Percentiles rank a stretch among this genome's conserved stretches.
Conservation (phyloP, 2,797 vertebrate genomes). For the Podarcis siculus region DNA sequence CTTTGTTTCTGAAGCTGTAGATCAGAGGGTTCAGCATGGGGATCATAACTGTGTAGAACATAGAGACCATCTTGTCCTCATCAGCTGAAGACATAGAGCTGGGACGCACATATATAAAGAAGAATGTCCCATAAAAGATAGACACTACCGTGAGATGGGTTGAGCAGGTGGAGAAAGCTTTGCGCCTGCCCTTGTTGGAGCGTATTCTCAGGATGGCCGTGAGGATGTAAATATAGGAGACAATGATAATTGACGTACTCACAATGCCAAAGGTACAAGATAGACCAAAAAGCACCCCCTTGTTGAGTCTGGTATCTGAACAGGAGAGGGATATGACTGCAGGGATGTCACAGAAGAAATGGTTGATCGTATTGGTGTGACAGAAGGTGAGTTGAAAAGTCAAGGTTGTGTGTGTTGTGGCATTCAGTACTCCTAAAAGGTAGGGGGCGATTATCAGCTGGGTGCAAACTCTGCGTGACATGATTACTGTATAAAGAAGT, state of each 20-base stretch:
- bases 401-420: background rate
- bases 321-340: slow-evolving; percentile 38
- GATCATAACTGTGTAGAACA: background rate
- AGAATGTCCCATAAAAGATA: too few species aligned
- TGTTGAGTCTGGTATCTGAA: slow-evolving; percentile 19
- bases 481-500: slow-evolving; percentile 1
- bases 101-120: slow-evolving; percentile 42
- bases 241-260: background rate
- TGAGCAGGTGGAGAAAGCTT: too few species aligned
- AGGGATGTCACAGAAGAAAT: slow-evolving; percentile 52
- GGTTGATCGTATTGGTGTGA: slow-evolving; percentile 40
- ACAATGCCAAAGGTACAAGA: background rate
- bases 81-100: background rate
- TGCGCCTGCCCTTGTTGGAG: slow-evolving; percentile 11
- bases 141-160: too few species aligned
- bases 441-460: background rate
- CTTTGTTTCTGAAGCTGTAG: slow-evolving; percentile 7
- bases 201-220: slow-evolving; percentile 34
- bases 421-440: background rate
- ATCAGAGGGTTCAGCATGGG: background rate
- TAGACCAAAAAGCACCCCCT: slow-evolving; percentile 40
- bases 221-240: slow-evolving; percentile 36
- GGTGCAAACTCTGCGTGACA: background rate
- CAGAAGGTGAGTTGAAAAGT: slow-evolving; percentile 37
- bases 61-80: background rate